phyloP scores from a whole-genome alignment of 1,140 invertebrate genomes.

The Cotesia vestalis region DNA sequence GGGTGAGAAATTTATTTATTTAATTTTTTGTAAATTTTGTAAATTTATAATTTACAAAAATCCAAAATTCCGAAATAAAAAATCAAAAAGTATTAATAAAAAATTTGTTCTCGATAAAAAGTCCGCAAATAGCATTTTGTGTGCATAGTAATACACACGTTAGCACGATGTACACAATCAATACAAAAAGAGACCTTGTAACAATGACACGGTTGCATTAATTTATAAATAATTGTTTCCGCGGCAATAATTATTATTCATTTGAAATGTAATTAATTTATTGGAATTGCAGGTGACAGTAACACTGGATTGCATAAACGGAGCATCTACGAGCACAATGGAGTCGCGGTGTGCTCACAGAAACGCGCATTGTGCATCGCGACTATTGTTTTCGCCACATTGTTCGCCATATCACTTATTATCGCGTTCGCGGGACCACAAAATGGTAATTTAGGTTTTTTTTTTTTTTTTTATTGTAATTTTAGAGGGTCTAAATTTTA shows the following conservation, averaged over 20 bases:
- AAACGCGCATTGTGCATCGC: conserved; percentile 83
- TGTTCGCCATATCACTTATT: conserved; percentile 84
- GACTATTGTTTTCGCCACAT: conserved; percentile 77
- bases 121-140: too few species aligned
- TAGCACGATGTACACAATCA: not conserved
- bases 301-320: conserved; percentile 75
- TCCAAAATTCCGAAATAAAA: not conserved
- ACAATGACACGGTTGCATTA: not conserved
- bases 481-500: not conserved
- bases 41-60: too few species aligned
- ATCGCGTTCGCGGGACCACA: conserved; percentile 89
- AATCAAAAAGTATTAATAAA: too few species aligned
- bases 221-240: not conserved
- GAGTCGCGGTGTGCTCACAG: conserved; percentile 87
- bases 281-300: conserved; percentile 71
- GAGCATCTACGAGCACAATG: conserved; percentile 77
- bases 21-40: not conserved
- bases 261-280: not conserved
- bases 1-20: conserved; percentile 67
- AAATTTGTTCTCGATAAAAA: too few species aligned
- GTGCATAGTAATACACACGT: too few species aligned
- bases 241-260: not conserved
- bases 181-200: not conserved
- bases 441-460: conserved; percentile 67
- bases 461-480: not conserved